Conservation (phyloP, 1,140 invertebrate genomes). For the Camponotus vicinus region DNA sequence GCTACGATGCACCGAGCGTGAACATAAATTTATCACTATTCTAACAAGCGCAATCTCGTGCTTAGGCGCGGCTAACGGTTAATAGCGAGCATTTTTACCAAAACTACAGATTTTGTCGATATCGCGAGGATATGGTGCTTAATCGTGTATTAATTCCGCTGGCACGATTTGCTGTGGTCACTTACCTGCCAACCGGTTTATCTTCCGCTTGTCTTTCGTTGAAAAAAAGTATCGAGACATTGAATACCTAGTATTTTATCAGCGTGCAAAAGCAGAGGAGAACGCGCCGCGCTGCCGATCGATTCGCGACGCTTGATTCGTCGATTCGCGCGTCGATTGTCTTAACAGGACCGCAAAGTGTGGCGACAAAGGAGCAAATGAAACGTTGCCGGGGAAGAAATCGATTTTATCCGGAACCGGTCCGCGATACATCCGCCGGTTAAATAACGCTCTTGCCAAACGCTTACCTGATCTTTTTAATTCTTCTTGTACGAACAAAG, state of each 20-base stretch:
- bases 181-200: conserved; percentile 48
- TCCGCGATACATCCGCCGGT: conserved; percentile 32
- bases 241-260: conserved; percentile 49
- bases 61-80: background rate
- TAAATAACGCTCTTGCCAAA: conserved; percentile 36
- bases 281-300: conserved; percentile 49
- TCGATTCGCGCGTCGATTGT: conserved; percentile 57
- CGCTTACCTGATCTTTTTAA: conserved; percentile 19
- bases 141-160: conserved; percentile 34
- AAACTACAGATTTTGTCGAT: background rate
- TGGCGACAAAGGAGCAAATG: conserved; percentile 47
- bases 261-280: conserved; percentile 40
- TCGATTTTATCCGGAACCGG: conserved; percentile 60
- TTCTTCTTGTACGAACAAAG: conserved; percentile 29
- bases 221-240: conserved; percentile 28
- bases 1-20: background rate
- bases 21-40: conserved; percentile 36
- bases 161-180: conserved; percentile 46
- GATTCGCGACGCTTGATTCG: conserved; percentile 42
- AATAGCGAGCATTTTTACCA: background rate
- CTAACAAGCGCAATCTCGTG: conserved; percentile 13
- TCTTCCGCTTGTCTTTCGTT: conserved; percentile 32
- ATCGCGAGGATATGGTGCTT: conserved; percentile 10
- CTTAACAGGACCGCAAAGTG: conserved; percentile 48
- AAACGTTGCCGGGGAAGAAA: conserved; percentile 52